Evolutionary conservation across 2,797 vertebrate species (phyloP), one percentile per base, ranked within the genome.

Genomic region (Anomalospiza imberbis): DNA sequence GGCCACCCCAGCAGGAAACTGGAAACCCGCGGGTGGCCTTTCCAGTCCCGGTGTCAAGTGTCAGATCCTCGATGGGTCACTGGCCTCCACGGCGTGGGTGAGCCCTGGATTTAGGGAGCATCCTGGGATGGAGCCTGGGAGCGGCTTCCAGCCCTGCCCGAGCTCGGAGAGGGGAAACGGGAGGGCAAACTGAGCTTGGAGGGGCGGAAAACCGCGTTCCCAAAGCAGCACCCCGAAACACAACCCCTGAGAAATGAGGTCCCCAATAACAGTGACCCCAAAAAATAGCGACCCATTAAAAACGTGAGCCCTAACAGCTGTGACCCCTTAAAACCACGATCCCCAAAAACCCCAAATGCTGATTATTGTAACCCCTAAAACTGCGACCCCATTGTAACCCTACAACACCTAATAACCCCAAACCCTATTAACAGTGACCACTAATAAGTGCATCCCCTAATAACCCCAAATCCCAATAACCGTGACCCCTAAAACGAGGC

Each of bases 41-140:
- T 44, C 86, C 91, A 73, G 25, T 7, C 47, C 2, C 11, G 48
- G 36, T 11, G 45, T 9, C 2, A 68, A 40, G 51, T 40, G 32
- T 29, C 85, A 53, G 42, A 28, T 40, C 58, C 66, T 34, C 8
- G 4, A 4, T 1, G 6, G n/a, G 63, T 8, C 20, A 1, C 4
- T 1, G 10, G 62, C 7, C 0, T 1, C 10, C n/a, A n/a, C n/a
- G 44, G 12, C 29, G 8, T 6, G 34, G 61, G 40, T 1, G 15
- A 17, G 20, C 2, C 13, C 17, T 19, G 6, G 28, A 6, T 76
- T 12, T 7, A 1, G 22, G 88, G 12, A 66, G 3, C 31, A 6
- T 16, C 40, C 38, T 1, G 1, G 19, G 34, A 6, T 4, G 5
- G 26, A 16, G 2, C 20, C 16, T 25, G 36, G 51, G 36, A 75